These are phyloP conservation scores for Conus canariensis DNA, from an alignment of 2,888 invertebrate genomes.

Conservation along the genomic window DNA sequence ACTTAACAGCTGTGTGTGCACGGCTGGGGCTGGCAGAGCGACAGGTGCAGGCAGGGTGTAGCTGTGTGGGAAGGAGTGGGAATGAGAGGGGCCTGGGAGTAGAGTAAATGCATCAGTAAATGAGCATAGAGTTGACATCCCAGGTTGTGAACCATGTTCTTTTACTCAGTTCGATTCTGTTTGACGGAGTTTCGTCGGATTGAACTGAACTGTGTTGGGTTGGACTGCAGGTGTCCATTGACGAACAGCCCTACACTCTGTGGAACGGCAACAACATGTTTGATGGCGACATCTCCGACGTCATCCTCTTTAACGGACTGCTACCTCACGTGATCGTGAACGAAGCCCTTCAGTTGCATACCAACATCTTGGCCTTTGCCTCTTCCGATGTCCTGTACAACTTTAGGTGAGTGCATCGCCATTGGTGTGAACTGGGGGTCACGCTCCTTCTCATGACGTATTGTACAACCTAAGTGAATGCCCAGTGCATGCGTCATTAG, in stretches of 20 bases:
- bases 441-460: neutral
- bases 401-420: neutral
- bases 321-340: neutral
- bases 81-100: too few relatives aligned
- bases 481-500: neutral
- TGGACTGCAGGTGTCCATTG: conserved; percentile 21
- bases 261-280: conserved; percentile 24
- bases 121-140: too few relatives aligned
- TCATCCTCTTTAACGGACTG: neutral
- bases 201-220: too few relatives aligned
- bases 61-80: too few relatives aligned
- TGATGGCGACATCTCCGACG: neutral
- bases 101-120: too few relatives aligned
- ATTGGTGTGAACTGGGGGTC: neutral
- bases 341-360: neutral
- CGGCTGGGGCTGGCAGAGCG: too few relatives aligned
- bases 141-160: too few relatives aligned
- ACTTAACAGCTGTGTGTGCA: too few relatives aligned
- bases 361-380: conserved; percentile 16
- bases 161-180: too few relatives aligned
- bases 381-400: neutral
- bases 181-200: too few relatives aligned
- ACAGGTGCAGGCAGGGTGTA: too few relatives aligned
- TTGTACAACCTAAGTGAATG: neutral
- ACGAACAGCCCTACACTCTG: neutral